These are phyloP conservation scores for Planococcus citri DNA, from an alignment of 1,140 invertebrate genomes.

Conservation along the genomic window DNA sequence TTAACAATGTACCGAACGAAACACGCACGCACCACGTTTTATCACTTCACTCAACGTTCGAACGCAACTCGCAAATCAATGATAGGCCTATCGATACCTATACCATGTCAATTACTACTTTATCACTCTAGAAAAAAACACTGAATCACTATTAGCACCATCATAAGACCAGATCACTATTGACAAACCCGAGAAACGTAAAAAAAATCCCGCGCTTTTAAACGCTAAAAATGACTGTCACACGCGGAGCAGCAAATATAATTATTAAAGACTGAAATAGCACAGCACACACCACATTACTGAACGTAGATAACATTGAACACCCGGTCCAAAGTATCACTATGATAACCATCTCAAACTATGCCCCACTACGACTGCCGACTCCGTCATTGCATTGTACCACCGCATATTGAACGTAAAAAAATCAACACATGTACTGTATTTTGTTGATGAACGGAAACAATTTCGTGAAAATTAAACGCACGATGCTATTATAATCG, in stretches of 20 bases:
- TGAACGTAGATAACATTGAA: not conserved
- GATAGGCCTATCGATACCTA: too few species aligned
- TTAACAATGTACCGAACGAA: too few species aligned
- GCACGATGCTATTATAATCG: not conserved
- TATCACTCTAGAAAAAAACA: too few species aligned
- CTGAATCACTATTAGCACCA: too few species aligned
- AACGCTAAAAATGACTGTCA: not conserved
- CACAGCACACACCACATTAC: not conserved
- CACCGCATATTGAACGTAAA: not conserved
- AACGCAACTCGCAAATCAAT: too few species aligned
- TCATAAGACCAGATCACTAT: too few species aligned
- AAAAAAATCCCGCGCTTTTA: too few species aligned
- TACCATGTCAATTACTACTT: too few species aligned
- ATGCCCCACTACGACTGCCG: not conserved
- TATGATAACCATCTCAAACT: not conserved
- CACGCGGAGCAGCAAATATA: not conserved
- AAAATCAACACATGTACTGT: not conserved
- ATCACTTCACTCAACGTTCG: too few species aligned
- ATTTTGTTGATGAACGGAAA: not conserved
- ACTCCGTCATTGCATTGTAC: not conserved
- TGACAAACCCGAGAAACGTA: too few species aligned
- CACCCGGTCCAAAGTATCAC: slow-evolving; percentile 5
- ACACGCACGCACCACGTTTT: too few species aligned
- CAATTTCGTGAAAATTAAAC: not conserved
- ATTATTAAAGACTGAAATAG: slow-evolving; percentile 1